Evolutionary conservation across 2,113 vertebrate genomes (phyloP).

Genomic region (Piprites chloris): DNA sequence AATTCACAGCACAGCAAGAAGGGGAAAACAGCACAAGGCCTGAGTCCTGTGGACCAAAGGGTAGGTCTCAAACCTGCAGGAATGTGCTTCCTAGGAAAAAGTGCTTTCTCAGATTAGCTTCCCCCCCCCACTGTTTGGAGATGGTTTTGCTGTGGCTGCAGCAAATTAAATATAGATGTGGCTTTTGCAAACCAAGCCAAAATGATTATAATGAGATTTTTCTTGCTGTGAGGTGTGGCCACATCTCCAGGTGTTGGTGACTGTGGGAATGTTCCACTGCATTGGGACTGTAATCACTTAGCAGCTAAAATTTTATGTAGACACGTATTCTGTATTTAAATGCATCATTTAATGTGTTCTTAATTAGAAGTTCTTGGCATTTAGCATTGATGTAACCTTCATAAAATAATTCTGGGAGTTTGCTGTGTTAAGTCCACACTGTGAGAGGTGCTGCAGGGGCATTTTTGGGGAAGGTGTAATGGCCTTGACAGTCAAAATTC

Average conservation of each 20-base stretch:
- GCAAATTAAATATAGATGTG: neutral
- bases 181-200: neutral
- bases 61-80: slow-evolving; percentile 68
- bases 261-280: neutral
- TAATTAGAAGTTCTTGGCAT: neutral
- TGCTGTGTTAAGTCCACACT: neutral
- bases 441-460: neutral
- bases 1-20: slow-evolving; percentile 86
- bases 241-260: neutral
- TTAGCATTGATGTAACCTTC: neutral
- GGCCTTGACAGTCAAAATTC: neutral
- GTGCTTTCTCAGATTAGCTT: neutral
- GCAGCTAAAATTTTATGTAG: neutral
- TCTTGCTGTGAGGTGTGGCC: neutral
- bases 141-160: neutral
- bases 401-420: neutral
- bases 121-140: neutral
- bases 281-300: neutral
- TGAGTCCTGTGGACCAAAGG: slow-evolving; percentile 92
- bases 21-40: slow-evolving; percentile 80
- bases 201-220: neutral
- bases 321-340: neutral
- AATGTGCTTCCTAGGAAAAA: neutral
- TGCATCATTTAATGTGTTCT: neutral
- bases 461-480: neutral